Evolutionary conservation across 1,140 invertebrate species (phyloP), one percentile per base, ranked within the genome.

Genomic region (Sycophila sp.): DNA sequence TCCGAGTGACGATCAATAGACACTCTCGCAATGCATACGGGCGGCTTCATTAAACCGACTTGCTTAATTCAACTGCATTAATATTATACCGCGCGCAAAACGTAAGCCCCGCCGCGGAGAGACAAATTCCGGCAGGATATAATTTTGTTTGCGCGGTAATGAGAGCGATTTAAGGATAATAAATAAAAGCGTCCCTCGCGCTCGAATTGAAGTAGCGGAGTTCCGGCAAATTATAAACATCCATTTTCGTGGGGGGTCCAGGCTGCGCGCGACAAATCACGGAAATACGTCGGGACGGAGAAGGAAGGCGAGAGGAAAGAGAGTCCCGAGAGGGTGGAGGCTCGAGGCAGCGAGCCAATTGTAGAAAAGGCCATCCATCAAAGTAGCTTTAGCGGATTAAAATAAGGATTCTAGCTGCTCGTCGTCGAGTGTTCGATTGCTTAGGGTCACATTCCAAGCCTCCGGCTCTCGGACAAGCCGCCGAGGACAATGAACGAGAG

Each of bases 401-500:
- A 64, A 64, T 64, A 53, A 64, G 47, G 45, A 28, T 64, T 64
- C 62, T 32, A 19, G 45, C 5, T 28, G 22, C 11, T 7, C 2
- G n/a, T n/a, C n/a, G n/a, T n/a, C n/a, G n/a, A n/a, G n/a, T n/a
- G n/a, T n/a, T n/a, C n/a, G n/a, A n/a, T n/a, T n/a, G n/a, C n/a
- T n/a, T n/a, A n/a, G n/a, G n/a, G n/a, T n/a, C n/a, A n/a, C n/a
- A n/a, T n/a, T n/a, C n/a, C n/a, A n/a, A n/a, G n/a, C n/a, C n/a
- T n/a, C n/a, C n/a, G 36, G 38, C 38, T 40, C n/a, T 15, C n/a
- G n/a, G n/a, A n/a, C n/a, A n/a, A n/a, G 22, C 34, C 28, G 28
- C 15, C 42, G 19, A 8, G 65, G 60, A 66, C 71, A 68, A 56
- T 65, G 71, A 60, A 59, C 36, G 40, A 24, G 49, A 28, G 15